phyloP scores from a whole-genome alignment of 2,888 invertebrate species.

The Holacanthella duospinosa region DNA sequence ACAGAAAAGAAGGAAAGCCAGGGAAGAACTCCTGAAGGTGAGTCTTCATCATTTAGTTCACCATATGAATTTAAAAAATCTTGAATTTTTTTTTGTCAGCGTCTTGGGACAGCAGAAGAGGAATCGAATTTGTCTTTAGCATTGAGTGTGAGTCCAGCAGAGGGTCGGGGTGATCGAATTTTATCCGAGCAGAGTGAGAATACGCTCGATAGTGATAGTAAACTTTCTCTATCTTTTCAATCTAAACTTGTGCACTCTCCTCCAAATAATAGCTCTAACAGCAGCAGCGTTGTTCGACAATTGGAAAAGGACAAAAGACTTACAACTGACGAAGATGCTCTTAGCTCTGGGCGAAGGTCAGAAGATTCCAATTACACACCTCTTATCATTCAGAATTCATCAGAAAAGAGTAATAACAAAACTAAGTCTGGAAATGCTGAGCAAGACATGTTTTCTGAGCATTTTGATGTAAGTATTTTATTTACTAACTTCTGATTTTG shows the following conservation, averaged over 20 bases:
- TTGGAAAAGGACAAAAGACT: constrained; percentile 1
- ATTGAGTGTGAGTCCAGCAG: constrained; percentile 21
- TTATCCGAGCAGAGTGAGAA: constrained; percentile 38
- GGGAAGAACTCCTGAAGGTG: constrained; percentile 78
- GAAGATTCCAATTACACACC: neutral
- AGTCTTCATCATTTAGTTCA: too few relatives aligned
- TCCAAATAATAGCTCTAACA: constrained; percentile 28
- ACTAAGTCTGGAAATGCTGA: constrained; percentile 67
- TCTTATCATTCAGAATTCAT: neutral
- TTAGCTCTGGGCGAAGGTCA: neutral
- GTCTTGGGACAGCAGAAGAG: constrained; percentile 52
- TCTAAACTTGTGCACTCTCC: constrained; percentile 38
- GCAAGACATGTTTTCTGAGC: constrained; percentile 67
- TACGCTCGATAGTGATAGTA: constrained; percentile 38
- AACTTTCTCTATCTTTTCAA: constrained; percentile 36
- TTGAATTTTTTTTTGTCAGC: too few relatives aligned
- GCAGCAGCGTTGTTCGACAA: constrained; percentile 3
- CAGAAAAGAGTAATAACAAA: neutral
- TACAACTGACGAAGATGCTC: neutral
- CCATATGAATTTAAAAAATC: too few relatives aligned
- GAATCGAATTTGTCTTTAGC: constrained; percentile 45
- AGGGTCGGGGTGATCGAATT: constrained; percentile 16
- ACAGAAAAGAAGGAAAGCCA: constrained; percentile 70
- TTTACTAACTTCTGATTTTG: too few relatives aligned
- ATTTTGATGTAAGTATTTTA: constrained; percentile 54